Base-by-base conservation (phyloP, 1,140 invertebrate genomes). In the Thalassaphorura encarpata region DNA sequence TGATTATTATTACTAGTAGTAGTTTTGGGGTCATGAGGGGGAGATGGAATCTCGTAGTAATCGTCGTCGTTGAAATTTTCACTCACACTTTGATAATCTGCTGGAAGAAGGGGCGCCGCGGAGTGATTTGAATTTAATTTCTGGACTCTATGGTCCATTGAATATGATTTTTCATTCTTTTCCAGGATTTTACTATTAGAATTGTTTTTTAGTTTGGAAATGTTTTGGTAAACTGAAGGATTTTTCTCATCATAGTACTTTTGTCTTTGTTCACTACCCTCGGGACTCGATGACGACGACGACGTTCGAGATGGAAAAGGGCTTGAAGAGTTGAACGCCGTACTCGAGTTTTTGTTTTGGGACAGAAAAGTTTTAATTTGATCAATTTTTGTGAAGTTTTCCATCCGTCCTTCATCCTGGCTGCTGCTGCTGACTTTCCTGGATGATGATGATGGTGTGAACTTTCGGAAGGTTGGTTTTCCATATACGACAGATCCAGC, bases 311-410 rank as follows among this genome's bases (percentile, higher is more conserved):
- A 50, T 36, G 8, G 8, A 36, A 36, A 36, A n/a, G 33, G n/a
- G 33, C 8, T 11, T 11, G n/a, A 8, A 31, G 39, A 52, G 33
- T 33, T 41, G 31, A 23, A 36, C n/a, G n/a, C n/a, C n/a, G n/a
- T n/a, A n/a, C n/a, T n/a, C n/a, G n/a, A n/a, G n/a, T n/a, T n/a
- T n/a, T 36, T 36, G n/a, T 36, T 4, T 52, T 27, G 5, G 50
- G 50, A 40, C 11, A 45, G 23, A 13, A 54, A 33, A 47, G 13
- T 46, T 28, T 45, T 54, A 27, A 45, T 45, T 26, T 19, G 19
- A 16, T 45, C 45, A 27, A 40, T 16, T 26, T 54, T 54, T 40
- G 27, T 54, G 33, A 8, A 11, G 8, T 36, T 36, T 36, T 36
- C 33, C n/a, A 11, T 36, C n/a, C n/a, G 8, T n/a, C 33, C n/a